These are phyloP conservation scores for Bombus superbus DNA, from an alignment of 1,140 invertebrate species.

Conservation along the genomic window DNA sequence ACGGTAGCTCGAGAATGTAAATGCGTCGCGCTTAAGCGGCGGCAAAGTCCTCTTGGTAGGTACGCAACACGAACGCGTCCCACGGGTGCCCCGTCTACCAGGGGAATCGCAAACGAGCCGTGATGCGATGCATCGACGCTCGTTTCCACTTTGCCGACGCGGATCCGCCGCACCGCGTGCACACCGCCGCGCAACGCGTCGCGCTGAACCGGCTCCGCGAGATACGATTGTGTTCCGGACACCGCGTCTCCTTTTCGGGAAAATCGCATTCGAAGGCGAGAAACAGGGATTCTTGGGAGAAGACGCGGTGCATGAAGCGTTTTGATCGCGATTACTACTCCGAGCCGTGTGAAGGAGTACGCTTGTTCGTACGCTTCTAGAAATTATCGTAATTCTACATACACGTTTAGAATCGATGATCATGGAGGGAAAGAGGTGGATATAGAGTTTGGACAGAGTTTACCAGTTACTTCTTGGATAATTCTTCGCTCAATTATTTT, in stretches of 20 bases:
- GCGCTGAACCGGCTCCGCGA: background rate
- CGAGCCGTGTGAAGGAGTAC: background rate
- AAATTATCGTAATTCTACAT: too few relatives aligned
- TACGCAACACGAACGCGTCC: conserved; percentile 21
- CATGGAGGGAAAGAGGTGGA: too few relatives aligned
- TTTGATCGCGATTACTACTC: background rate
- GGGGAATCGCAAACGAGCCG: conserved; percentile 35
- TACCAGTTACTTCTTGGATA: too few relatives aligned
- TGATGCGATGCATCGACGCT: conserved; percentile 33
- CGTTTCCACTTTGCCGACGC: conserved; percentile 49
- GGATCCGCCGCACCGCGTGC: conserved; percentile 1
- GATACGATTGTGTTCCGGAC: conserved; percentile 65
- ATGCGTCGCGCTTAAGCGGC: conserved; percentile 69
- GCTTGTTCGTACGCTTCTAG: background rate
- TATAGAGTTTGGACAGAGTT: too few relatives aligned
- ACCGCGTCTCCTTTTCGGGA: conserved; percentile 52
- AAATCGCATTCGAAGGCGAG: conserved; percentile 61
- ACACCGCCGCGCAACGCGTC: background rate
- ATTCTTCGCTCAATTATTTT: too few relatives aligned
- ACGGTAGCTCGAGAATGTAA: conserved; percentile 75
- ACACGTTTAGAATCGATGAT: too few relatives aligned
- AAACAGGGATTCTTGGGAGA: conserved; percentile 34
- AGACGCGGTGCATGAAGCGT: conserved; percentile 50
- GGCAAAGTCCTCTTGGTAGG: conserved; percentile 31
- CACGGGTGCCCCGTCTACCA: conserved; percentile 10